Evolutionary conservation across 2,113 vertebrate species (phyloP).

Genomic region (Pollachius pollachius): DNA sequence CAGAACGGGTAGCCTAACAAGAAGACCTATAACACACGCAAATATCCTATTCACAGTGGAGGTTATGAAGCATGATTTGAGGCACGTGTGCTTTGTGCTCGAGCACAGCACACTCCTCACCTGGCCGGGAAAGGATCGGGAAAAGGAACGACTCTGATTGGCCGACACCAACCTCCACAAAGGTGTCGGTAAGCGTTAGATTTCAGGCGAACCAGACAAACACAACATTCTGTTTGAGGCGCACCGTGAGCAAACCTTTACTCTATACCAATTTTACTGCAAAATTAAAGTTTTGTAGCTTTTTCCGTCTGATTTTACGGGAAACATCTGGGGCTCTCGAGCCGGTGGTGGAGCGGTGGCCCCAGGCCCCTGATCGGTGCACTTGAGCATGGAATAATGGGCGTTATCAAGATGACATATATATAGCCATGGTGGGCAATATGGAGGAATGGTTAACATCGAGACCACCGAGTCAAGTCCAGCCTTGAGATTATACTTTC

Average conservation of each 20-base stretch:
- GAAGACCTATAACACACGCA: no score
- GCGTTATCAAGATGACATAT: slow-evolving; percentile 64
- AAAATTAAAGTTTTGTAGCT: slow-evolving; percentile 80
- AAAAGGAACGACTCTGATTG: slow-evolving; percentile 21
- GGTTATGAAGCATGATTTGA: slow-evolving; percentile 35
- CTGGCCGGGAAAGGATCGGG: slow-evolving; percentile 25
- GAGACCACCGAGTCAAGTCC: slow-evolving; percentile 41
- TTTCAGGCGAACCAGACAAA: slow-evolving; percentile 46
- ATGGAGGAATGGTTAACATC: slow-evolving; percentile 33
- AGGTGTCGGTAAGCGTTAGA: slow-evolving; percentile 42
- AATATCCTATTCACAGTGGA: not conserved
- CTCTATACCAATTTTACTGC: slow-evolving; percentile 76
- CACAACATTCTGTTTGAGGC: slow-evolving; percentile 60
- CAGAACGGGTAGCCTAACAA: no score
- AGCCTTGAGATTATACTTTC: no score
- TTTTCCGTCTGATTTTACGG: slow-evolving; percentile 81
- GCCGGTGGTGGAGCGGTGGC: slow-evolving; percentile 55
- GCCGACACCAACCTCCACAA: slow-evolving; percentile 28
- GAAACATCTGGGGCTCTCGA: slow-evolving; percentile 77
- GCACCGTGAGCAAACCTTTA: slow-evolving; percentile 68
- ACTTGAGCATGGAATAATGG: slow-evolving; percentile 68
- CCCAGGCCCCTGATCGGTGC: slow-evolving; percentile 59
- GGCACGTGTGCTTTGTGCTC: slow-evolving; percentile 6
- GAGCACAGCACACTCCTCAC: slow-evolving; percentile 44
- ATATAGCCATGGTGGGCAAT: no score